phyloP scores from a whole-genome alignment of 2,888 invertebrate species.

The Chymomyza procnemis region DNA sequence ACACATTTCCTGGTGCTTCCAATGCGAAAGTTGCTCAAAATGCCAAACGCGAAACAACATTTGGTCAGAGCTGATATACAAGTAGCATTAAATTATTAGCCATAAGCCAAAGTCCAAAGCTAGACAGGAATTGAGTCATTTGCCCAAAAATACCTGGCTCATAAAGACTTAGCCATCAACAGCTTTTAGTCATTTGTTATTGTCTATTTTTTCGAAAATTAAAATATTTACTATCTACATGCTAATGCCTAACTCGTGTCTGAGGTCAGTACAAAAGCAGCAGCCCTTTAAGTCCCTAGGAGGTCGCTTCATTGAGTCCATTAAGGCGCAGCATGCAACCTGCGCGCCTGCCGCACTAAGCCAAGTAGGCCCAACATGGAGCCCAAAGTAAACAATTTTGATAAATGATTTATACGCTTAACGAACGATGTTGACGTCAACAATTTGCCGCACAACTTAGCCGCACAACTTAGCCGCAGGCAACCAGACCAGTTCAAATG shows the following conservation, averaged over 20 bases:
- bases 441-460: background rate
- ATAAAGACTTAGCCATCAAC: background rate
- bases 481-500: background rate
- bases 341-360: background rate
- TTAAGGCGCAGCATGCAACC: background rate
- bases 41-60: too few relatives aligned
- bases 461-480: background rate
- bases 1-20: too few relatives aligned
- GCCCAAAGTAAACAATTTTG: background rate
- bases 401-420: conserved; percentile 5
- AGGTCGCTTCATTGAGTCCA: background rate
- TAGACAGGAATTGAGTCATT: background rate
- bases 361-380: background rate
- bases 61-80: background rate
- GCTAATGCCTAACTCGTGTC: background rate
- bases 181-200: background rate
- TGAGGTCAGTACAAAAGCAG: conserved; percentile 4
- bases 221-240: conserved; percentile 1
- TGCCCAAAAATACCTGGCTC: background rate
- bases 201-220: background rate
- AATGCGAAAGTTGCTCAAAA: too few relatives aligned
- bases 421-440: conserved; percentile 1
- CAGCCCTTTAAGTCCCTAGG: background rate
- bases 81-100: background rate
- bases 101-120: background rate